Evolutionary conservation across 2,888 invertebrate species (phyloP), one percentile per base, ranked within the genome.

Genomic region (Augiades crinisus): DNA sequence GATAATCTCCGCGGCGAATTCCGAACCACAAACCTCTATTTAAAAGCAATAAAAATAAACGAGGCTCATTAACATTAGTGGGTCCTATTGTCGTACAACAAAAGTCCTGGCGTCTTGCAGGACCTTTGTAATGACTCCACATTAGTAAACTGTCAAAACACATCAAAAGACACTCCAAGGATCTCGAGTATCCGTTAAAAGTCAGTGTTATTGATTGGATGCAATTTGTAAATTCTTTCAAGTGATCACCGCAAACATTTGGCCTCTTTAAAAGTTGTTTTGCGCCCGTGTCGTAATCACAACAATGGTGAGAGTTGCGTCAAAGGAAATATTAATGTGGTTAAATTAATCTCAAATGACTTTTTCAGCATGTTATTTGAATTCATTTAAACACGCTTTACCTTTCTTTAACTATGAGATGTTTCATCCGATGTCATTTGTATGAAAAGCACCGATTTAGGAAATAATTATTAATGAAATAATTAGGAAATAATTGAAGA

Each of bases 81-180:
- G 68, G 65, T 56, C 63, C 75, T 63, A 76, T 87, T 87, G 83
- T 86, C 59, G 47, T 52, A 46, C 53, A 56, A 75, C 73, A 80
- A 81, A 72, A 59, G 63, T 65, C 65, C 65, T 72, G 65, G 73
- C 74, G 66, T 76, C 75, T 73, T 73, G 56, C 66, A 79, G 75
- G 77, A 75, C 72, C 76, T 72, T 63, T 65, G 60, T 84, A 87
- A 89, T 75, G 83, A 79, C 76, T 73, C 43, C 78, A 62, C 86
- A 89, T 89, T 88, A 89, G 87, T 88, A 84, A 86, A 81, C 78
- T 84, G 88, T 88, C 89, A 87, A 78, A 89, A 89, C 87, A 89
- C 71, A 81, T 85, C 82, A 86, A 85, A 84, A 68, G 77, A 82
- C 80, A 78, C 75, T 67, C 68, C n/a, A n/a, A 63, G 72, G 70